A percentile compares a stretch with the other conserved stretches of the same genome.
phyloP scores from a whole-genome alignment of 1,140 invertebrate genomes.

The Scylla paramamosain region DNA sequence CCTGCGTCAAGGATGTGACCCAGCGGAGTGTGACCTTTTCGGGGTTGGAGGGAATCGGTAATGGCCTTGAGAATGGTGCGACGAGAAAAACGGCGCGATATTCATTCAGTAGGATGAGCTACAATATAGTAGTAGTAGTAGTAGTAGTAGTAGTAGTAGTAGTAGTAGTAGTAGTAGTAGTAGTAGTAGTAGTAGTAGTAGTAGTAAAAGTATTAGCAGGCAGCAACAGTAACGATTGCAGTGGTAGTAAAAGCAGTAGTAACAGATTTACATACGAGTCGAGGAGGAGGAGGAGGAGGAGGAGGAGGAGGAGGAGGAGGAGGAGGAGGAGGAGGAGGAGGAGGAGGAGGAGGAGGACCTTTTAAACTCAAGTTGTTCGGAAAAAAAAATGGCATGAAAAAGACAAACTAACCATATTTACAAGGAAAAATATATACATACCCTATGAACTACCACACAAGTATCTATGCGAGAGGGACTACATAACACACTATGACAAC shows the following conservation, averaged over 20 bases:
- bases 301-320: neutral
- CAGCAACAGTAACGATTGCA: neutral
- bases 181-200: neutral
- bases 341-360: neutral
- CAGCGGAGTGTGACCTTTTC: no score
- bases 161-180: neutral
- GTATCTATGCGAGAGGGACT: no score
- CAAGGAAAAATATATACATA: no score
- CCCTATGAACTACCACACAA: no score
- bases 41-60: no score
- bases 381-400: no score
- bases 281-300: neutral
- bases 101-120: no score
- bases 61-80: neutral
- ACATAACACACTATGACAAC: no score
- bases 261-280: neutral
- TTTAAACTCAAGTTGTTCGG: no score
- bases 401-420: no score
- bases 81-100: neutral
- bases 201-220: neutral
- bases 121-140: neutral
- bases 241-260: neutral
- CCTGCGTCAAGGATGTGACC: no score
- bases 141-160: slow-evolving; percentile 6
- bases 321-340: neutral